phyloP scores from a whole-genome alignment of 2,888 invertebrate genomes.

The Thecocarcelia acutangulata region DNA sequence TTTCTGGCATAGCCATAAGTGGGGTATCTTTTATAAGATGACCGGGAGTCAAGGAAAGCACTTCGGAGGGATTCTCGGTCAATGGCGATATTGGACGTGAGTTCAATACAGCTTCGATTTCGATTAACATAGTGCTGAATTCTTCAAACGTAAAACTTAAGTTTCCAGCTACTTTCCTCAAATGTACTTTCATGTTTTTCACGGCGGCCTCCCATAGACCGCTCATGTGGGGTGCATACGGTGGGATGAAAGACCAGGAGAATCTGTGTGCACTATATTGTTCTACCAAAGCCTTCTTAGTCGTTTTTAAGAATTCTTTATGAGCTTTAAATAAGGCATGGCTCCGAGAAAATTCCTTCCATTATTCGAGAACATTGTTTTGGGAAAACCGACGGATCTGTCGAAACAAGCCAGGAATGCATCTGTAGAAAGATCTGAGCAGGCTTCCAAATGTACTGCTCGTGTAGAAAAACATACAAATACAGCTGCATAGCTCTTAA shows the following conservation, averaged over 20 bases:
- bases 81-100: too few relatives aligned
- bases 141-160: slow-evolving; percentile 25
- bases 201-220: slow-evolving; percentile 6
- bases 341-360: slow-evolving; percentile 48
- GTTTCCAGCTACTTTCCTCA: background rate
- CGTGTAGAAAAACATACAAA: slow-evolving; percentile 9
- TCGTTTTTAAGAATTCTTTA: slow-evolving; percentile 16
- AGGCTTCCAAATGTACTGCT: slow-evolving; percentile 55
- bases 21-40: too few relatives aligned
- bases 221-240: background rate
- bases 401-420: slow-evolving; percentile 12
- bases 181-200: background rate
- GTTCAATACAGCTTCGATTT: slow-evolving; percentile 15
- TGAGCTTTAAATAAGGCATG: slow-evolving; percentile 16
- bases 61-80: slow-evolving; percentile 14
- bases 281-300: background rate
- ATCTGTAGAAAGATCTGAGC: slow-evolving; percentile 46
- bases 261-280: too few relatives aligned
- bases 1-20: slow-evolving; percentile 4
- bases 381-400: slow-evolving; percentile 9
- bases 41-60: too few relatives aligned
- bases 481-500: slow-evolving; percentile 48
- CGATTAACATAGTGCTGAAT: slow-evolving; percentile 1
- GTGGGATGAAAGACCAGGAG: too few relatives aligned
- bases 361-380: slow-evolving; percentile 28